Percentiles rank a stretch among this genome's conserved stretches.
phyloP scores from a whole-genome alignment of 2,797 vertebrate species.

The Etheostoma perlongum region DNA sequence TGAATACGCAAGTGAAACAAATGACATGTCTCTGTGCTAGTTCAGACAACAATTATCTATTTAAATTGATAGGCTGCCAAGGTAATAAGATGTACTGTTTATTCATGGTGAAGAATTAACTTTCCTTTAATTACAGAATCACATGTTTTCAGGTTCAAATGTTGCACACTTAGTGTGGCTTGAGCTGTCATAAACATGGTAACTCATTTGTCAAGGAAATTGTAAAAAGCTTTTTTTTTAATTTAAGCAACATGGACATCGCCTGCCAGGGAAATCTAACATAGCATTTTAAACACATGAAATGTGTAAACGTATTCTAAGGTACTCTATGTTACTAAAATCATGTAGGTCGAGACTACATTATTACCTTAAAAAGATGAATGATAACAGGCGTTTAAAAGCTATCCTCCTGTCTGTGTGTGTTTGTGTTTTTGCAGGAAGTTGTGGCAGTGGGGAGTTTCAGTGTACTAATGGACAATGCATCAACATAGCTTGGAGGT shows the following conservation, averaged over 20 bases:
- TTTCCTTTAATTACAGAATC: slow-evolving; percentile 56
- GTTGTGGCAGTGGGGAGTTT: slow-evolving; percentile 74
- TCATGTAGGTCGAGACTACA: not conserved
- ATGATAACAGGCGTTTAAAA: not conserved
- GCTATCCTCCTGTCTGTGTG: not conserved
- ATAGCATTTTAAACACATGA: slow-evolving; percentile 1
- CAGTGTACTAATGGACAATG: slow-evolving; percentile 81
- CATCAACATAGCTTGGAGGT: slow-evolving; percentile 75
- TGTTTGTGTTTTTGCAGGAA: slow-evolving; percentile 59
- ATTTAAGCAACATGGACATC: not conserved
- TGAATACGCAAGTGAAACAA: not conserved
- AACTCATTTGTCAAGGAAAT: slow-evolving; percentile 68
- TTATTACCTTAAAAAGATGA: not conserved
- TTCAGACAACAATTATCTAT: slow-evolving; percentile 23
- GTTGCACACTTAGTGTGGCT: slow-evolving; percentile 15
- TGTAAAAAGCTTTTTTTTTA: slow-evolving; percentile 16
- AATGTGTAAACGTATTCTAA: not conserved
- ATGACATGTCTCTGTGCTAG: slow-evolving; percentile 7
- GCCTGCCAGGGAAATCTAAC: not conserved
- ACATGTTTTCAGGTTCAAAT: slow-evolving; percentile 68
- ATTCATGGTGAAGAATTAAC: slow-evolving; percentile 65
- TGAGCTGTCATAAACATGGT: slow-evolving; percentile 69
- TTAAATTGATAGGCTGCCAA: slow-evolving; percentile 20
- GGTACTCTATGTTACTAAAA: too few species aligned
- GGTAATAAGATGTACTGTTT: slow-evolving; percentile 27